Evolutionary conservation across 2,888 invertebrate genomes (phyloP).

Genomic region (Lycophotia porphyrea): DNA sequence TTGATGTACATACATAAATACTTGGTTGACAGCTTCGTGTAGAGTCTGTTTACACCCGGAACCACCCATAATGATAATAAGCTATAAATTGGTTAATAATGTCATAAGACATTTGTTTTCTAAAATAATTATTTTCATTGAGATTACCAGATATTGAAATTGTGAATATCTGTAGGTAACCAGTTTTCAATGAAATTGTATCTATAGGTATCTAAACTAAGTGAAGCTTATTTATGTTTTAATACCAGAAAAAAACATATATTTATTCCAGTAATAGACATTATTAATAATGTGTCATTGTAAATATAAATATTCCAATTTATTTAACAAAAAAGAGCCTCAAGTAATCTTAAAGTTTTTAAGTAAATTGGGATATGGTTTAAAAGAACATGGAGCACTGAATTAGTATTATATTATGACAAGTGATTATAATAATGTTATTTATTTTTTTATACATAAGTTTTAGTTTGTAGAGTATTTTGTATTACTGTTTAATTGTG

Average conservation of each 20-base stretch:
- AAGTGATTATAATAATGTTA: conserved; percentile 85
- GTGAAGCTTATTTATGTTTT: neutral
- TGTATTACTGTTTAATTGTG: conserved; percentile 59
- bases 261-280: neutral
- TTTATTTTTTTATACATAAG: conserved; percentile 85
- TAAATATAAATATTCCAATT: conserved; percentile 33
- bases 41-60: too few relatives aligned
- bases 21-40: too few relatives aligned
- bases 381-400: conserved; percentile 55
- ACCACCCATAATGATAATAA: neutral
- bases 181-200: neutral
- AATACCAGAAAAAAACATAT: neutral
- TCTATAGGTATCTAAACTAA: neutral
- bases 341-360: conserved; percentile 57
- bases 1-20: too few relatives aligned
- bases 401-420: conserved; percentile 76
- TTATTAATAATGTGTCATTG: conserved; percentile 13
- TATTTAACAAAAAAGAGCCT: conserved; percentile 24
- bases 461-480: conserved; percentile 72
- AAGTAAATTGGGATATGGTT: conserved; percentile 58
- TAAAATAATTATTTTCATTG: conserved; percentile 12
- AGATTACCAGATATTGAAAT: neutral
- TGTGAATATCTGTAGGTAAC: conserved; percentile 6
- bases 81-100: neutral
- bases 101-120: neutral